A percentile compares a stretch with the other conserved stretches of the same genome.
Conservation (phyloP, 53 echinoderm and acorn worm genomes). For the Luidia sarsii region DNA sequence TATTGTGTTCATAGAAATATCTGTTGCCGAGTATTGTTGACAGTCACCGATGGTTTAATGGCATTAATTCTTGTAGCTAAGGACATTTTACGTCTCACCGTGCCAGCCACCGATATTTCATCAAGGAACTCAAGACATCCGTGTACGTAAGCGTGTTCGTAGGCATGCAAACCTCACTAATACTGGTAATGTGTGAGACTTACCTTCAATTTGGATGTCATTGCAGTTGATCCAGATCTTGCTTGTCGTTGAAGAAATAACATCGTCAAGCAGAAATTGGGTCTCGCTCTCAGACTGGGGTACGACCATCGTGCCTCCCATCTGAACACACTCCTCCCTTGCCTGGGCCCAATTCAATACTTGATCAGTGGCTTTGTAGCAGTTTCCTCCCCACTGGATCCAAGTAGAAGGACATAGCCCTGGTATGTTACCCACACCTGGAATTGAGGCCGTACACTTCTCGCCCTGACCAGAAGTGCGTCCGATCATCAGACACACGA, state of each 20-base stretch:
- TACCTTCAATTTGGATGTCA: not conserved
- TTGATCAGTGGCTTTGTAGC: not conserved
- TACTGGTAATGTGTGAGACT: too few relatives aligned
- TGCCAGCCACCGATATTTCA: too few relatives aligned
- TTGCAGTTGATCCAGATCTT: not conserved
- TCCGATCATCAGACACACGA: not conserved
- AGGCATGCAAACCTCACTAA: too few relatives aligned
- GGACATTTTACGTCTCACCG: too few relatives aligned
- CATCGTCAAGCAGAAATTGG: not conserved
- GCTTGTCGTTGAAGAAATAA: not conserved
- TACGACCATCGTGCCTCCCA: not conserved
- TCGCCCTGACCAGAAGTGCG: not conserved
- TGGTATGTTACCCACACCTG: not conserved
- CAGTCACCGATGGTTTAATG: too few relatives aligned
- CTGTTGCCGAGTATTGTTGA: too few relatives aligned
- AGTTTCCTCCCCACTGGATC: not conserved
- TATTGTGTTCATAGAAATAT: too few relatives aligned
- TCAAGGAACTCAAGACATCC: too few relatives aligned
- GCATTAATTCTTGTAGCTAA: too few relatives aligned
- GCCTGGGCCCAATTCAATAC: not conserved
- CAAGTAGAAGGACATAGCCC: not conserved
- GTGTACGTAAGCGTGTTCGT: too few relatives aligned
- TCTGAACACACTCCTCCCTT: not conserved
- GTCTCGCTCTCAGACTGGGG: not conserved
- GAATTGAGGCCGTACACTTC: not conserved